phyloP scores from a whole-genome alignment of 2,113 vertebrate species.

The Muscicapa adusta region DNA sequence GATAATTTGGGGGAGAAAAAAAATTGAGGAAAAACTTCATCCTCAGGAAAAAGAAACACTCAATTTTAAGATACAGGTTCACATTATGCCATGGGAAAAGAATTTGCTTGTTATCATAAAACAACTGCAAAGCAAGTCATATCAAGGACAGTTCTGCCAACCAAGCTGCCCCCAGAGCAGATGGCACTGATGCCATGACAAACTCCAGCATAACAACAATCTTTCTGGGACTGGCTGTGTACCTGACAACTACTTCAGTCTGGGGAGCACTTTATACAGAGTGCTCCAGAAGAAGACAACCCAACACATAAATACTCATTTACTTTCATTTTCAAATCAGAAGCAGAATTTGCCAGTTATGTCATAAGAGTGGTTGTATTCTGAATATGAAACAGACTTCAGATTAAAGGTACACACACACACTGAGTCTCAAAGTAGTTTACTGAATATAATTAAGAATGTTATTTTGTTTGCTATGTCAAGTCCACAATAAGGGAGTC shows the following conservation, averaged over 20 bases:
- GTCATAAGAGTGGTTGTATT: neutral
- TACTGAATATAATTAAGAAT: neutral
- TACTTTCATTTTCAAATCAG: neutral
- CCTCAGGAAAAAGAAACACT: neutral
- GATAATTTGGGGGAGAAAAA: neutral
- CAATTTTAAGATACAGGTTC: neutral
- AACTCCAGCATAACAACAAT: neutral
- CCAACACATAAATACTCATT: neutral
- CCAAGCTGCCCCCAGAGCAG: neutral
- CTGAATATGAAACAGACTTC: neutral
- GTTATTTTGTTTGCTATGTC: neutral
- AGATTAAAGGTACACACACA: neutral
- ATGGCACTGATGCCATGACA: neutral
- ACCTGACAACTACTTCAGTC: neutral
- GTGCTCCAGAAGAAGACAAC: neutral
- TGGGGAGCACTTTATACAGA: fast-evolving
- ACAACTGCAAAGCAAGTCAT: neutral
- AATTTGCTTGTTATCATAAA: neutral
- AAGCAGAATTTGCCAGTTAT: neutral
- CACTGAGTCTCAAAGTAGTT: neutral
- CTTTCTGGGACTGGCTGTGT: neutral
- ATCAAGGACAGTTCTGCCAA: neutral
- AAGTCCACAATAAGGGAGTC: neutral
- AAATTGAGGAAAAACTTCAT: neutral
- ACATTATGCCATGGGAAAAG: neutral